Conservation (phyloP, 2,113 vertebrate species). For the Delphinapterus leucas region DNA sequence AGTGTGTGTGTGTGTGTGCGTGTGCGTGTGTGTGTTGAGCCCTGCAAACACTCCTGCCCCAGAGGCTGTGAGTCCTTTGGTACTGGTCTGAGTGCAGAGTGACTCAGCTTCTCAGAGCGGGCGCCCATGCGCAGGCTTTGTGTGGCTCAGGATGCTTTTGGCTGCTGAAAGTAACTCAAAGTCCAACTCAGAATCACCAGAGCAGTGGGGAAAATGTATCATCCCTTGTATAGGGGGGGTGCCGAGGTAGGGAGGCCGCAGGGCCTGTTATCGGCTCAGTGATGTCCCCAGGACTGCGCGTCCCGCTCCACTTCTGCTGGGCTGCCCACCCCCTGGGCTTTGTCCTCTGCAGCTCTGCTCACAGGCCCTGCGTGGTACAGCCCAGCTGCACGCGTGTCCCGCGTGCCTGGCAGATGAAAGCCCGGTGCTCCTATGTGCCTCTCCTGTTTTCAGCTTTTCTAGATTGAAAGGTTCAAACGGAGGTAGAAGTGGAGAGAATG, state of each 20-base stretch:
- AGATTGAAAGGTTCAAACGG: neutral
- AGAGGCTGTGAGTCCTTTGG: neutral
- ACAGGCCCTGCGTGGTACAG: no score
- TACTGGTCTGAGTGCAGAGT: neutral
- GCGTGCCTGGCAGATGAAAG: neutral
- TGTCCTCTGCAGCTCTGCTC: neutral
- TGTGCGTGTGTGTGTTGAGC: rapidly evolving
- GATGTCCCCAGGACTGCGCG: neutral
- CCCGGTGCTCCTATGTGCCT: neutral
- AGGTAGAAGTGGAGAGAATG: neutral
- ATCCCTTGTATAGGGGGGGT: neutral
- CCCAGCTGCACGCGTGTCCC: rapidly evolving
- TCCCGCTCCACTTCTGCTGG: neutral
- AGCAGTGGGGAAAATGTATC: neutral
- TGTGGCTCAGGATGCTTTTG: neutral
- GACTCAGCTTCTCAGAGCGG: neutral
- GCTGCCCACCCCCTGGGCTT: neutral
- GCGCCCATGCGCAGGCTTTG: neutral
- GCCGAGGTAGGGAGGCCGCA: neutral
- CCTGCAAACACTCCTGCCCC: neutral
- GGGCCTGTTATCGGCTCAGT: neutral
- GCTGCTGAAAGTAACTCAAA: neutral
- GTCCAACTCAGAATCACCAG: neutral
- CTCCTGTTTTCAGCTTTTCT: neutral
- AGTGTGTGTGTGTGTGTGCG: neutral